Conservation (phyloP, 2,888 invertebrate genomes). For the Andrena marginata region DNA sequence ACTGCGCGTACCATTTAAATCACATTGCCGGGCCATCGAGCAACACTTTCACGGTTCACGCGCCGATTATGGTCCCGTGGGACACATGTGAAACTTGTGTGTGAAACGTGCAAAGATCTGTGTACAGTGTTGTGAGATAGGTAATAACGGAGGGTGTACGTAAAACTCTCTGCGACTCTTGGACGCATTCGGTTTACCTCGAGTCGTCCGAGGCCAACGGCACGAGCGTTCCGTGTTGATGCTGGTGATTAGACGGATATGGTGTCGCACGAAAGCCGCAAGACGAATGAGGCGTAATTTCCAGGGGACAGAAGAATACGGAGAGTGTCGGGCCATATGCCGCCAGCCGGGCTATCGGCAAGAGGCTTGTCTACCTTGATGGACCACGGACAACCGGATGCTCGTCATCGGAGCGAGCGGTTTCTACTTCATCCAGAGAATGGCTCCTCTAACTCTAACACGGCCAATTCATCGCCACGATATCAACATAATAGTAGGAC, state of each 20-base stretch:
- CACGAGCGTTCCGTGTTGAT: constrained; percentile 35
- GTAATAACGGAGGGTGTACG: constrained; percentile 29
- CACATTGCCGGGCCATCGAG: constrained; percentile 27
- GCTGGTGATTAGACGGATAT: constrained; percentile 15
- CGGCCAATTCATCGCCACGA: constrained; percentile 80
- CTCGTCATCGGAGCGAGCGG: constrained; percentile 85
- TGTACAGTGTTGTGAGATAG: constrained; percentile 39
- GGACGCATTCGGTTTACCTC: constrained; percentile 1
- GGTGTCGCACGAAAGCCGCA: constrained; percentile 23
- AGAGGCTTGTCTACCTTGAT: constrained; percentile 85
- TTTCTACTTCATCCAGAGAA: constrained; percentile 83
- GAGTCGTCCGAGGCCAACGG: constrained; percentile 3
- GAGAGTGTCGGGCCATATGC: constrained; percentile 82
- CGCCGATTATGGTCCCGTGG: constrained; percentile 8
- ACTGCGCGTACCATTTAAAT: constrained; percentile 38
- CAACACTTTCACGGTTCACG: constrained; percentile 19
- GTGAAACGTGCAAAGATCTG: constrained; percentile 45
- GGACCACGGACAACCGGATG: constrained; percentile 85
- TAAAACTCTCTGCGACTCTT: constrained; percentile 36
- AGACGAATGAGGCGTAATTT: constrained; percentile 56
- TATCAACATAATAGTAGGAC: constrained; percentile 80
- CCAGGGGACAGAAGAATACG: constrained; percentile 54
- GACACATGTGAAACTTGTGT: constrained; percentile 32
- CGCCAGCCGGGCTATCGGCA: constrained; percentile 84
- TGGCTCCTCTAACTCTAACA: constrained; percentile 81